phyloP scores from a whole-genome alignment of 1,140 invertebrate genomes.

The Piezodorus guildinii region DNA sequence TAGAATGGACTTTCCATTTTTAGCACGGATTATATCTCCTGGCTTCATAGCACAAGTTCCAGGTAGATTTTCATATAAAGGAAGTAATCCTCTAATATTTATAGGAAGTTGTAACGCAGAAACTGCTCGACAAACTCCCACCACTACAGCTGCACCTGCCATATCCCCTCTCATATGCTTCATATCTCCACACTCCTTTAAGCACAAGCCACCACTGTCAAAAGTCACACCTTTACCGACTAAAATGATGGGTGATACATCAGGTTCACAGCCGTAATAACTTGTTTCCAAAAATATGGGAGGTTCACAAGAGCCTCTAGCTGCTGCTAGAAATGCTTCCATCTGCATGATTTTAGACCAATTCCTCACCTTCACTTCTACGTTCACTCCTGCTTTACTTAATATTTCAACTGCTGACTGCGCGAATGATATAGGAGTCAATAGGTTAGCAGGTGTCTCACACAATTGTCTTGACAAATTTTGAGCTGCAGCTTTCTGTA shows the following conservation, averaged over 20 bases:
- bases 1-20: slow-evolving; percentile 53
- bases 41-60: slow-evolving; percentile 47
- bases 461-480: slow-evolving; percentile 47
- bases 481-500: slow-evolving; percentile 45
- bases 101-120: slow-evolving; percentile 43
- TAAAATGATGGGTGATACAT: slow-evolving; percentile 35
- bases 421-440: slow-evolving; percentile 48
- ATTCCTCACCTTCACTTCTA: slow-evolving; percentile 31
- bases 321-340: slow-evolving; percentile 48
- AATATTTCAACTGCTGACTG: slow-evolving; percentile 37
- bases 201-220: slow-evolving; percentile 52
- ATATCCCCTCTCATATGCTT: slow-evolving; percentile 53
- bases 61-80: slow-evolving; percentile 52
- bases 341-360: slow-evolving; percentile 50
- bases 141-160: slow-evolving; percentile 37
- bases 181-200: slow-evolving; percentile 47
- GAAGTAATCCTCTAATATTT: slow-evolving; percentile 43
- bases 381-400: slow-evolving; percentile 37
- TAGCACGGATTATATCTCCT: slow-evolving; percentile 49
- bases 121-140: slow-evolving; percentile 41
- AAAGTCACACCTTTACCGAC: slow-evolving; percentile 51
- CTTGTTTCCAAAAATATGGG: slow-evolving; percentile 40
- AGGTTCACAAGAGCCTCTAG: slow-evolving; percentile 48
- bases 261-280: slow-evolving; percentile 33
- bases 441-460: slow-evolving; percentile 51